Evolutionary conservation across 2,888 invertebrate genomes (phyloP), one percentile per base, ranked within the genome.

Genomic region (Eupithecia inturbata): DNA sequence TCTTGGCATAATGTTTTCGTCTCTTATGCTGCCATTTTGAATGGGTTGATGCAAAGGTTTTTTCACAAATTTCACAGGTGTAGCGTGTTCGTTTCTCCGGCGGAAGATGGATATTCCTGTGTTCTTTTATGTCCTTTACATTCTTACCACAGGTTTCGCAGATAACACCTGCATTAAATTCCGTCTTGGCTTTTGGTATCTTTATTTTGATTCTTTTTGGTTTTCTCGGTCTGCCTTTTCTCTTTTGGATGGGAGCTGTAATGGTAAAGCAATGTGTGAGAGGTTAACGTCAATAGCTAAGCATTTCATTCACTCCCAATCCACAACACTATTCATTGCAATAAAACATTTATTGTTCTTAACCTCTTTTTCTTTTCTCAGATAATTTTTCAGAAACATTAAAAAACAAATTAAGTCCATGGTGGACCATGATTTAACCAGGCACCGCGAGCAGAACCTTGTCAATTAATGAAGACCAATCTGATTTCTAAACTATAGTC

Each of bases 111-210:
- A 74, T 76, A 16, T 77, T 70, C 33, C 85, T 79, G 41, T 94
- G 94, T 0, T 84, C 78, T 49, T 85, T 89, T 7, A 94, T 71
- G 70, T 92, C 87, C 2, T 82, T 82, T 0, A 93, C 91, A 0
- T 82, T 80, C 66, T 90, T 89, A 0, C 94, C 94, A 67, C 94
- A 94, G 74, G 90, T 89, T 1, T 90, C 92, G 77, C 94, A 94
- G 22, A 93, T 82, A 0, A 64, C 62, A 4, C 73, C 70, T 14
- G 26, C 79, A 68, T 73, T 76, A 16, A 63, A 14, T 12, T 70
- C 67, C 67, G 78, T 33, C 77, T 73, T 68, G 75, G 45, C 57
- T 31, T 77, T 72, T 39, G 69, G 71, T 63, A 57, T 14, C 53
- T 72, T 75, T 28, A 72, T 60, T 22, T 60, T 71, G 7, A 36